Conservation (phyloP, 2,797 vertebrate species). For the Brotula barbata region DNA sequence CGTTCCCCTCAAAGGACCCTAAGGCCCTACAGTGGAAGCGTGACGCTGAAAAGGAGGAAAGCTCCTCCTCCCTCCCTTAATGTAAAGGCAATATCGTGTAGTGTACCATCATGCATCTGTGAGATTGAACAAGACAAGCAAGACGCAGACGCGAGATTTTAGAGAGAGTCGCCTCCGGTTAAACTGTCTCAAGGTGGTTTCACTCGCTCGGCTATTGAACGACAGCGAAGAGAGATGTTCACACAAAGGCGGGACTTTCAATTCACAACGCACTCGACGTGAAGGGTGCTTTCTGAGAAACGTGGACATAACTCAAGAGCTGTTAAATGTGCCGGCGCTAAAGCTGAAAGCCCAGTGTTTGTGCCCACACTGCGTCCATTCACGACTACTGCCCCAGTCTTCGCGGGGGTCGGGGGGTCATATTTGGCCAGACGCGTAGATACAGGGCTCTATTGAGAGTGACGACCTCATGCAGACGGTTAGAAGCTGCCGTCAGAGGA, state of each 20-base stretch:
- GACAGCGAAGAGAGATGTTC: constrained; percentile 6
- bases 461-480: constrained; percentile 11
- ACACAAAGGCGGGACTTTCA: constrained; percentile 28
- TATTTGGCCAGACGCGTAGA: constrained; percentile 42
- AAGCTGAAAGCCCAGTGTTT: constrained; percentile 57
- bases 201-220: constrained; percentile 21
- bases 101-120: constrained; percentile 10
- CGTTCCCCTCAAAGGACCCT: constrained; percentile 13
- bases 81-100: constrained; percentile 23
- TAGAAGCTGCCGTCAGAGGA: constrained; percentile 22
- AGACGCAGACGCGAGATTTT: constrained; percentile 12
- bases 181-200: constrained; percentile 4
- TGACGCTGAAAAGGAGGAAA: constrained; percentile 23
- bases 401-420: constrained; percentile 56
- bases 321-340: constrained; percentile 30
- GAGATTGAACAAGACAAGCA: not conserved
- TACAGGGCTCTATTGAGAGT: constrained; percentile 48
- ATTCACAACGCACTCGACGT: constrained; percentile 12
- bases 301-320: constrained; percentile 28
- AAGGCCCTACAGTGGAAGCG: constrained; percentile 24
- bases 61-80: constrained; percentile 5
- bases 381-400: constrained; percentile 47
- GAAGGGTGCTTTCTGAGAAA: constrained; percentile 29
- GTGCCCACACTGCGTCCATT: constrained; percentile 63
- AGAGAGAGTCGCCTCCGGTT: constrained; percentile 4